These are phyloP conservation scores for Sander lucioperca DNA, from an alignment of 2,113 vertebrate genomes.

Conservation along the genomic window DNA sequence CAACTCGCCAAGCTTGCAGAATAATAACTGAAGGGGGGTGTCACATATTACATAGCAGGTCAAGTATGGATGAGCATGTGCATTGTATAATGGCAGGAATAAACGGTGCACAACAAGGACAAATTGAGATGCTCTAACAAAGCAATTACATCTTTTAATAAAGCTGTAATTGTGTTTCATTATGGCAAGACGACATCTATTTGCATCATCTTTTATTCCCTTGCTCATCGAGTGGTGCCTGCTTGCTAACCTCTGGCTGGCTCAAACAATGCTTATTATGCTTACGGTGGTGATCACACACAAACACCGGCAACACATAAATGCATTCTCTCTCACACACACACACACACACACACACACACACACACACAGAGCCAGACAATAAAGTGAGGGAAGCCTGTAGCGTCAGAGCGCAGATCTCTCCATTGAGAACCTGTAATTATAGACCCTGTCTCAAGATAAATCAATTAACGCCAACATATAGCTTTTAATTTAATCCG, in stretches of 20 bases:
- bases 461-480: conserved; percentile 85
- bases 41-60: conserved; percentile 73
- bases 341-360: conserved; percentile 17
- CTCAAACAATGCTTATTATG: conserved; percentile 77
- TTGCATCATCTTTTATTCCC: conserved; percentile 80
- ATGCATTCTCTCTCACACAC: conserved; percentile 17
- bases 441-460: conserved; percentile 83
- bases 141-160: conserved; percentile 84
- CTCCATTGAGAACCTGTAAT: conserved; percentile 85
- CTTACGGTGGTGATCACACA: conserved; percentile 63
- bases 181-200: conserved; percentile 73
- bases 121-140: conserved; percentile 81
- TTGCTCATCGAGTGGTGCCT: conserved; percentile 60
- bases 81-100: conserved; percentile 68
- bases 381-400: conserved; percentile 66
- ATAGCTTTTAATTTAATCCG: conserved; percentile 86
- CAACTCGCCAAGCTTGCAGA: conserved; percentile 52
- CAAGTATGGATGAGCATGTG: conserved; percentile 75
- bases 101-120: conserved; percentile 76
- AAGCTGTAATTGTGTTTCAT: conserved; percentile 84
- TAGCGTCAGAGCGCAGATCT: conserved; percentile 66
- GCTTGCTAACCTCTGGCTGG: conserved; percentile 75
- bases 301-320: conserved; percentile 40
- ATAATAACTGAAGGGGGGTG: conserved; percentile 65
- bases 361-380: conserved; percentile 43